Evolutionary conservation across 1,140 invertebrate species (phyloP).

Genomic region (Drosophila nasuta): DNA sequence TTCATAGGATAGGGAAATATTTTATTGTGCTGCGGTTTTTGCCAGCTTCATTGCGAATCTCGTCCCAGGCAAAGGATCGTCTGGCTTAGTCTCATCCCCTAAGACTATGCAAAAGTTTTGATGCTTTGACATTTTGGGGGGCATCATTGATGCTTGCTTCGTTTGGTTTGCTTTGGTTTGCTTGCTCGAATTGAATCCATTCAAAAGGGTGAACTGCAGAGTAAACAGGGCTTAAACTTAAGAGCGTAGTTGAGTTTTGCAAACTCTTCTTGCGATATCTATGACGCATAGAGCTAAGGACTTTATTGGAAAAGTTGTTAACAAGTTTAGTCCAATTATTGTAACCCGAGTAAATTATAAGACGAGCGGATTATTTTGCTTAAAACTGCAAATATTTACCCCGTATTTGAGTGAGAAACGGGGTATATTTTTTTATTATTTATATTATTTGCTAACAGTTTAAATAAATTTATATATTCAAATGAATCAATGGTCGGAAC

Average conservation of each 20-base stretch:
- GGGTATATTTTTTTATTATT: neutral
- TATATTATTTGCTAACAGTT: too few species aligned
- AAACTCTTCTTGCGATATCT: constrained; percentile 6
- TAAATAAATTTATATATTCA: too few species aligned
- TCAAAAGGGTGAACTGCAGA: constrained; percentile 7
- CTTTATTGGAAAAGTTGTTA: constrained; percentile 27
- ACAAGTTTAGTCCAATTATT: constrained; percentile 10
- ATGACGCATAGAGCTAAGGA: constrained; percentile 8
- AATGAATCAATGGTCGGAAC: too few species aligned
- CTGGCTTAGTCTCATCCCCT: constrained; percentile 4
- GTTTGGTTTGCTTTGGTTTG: constrained; percentile 1
- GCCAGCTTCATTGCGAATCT: constrained; percentile 11
- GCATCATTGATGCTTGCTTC: constrained; percentile 43
- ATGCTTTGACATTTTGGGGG: constrained; percentile 58
- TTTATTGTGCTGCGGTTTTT: constrained; percentile 78
- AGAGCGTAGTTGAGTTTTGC: neutral
- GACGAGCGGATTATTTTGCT: neutral
- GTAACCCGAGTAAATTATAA: constrained; percentile 1
- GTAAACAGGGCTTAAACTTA: constrained; percentile 5
- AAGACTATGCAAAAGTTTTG: constrained; percentile 60
- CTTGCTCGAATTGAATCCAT: constrained; percentile 25
- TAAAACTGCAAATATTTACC: neutral
- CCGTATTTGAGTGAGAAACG: neutral
- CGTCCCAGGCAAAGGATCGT: neutral
- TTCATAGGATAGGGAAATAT: constrained; percentile 59